A percentile compares a stretch with the other conserved stretches of the same genome.
Conservation (phyloP, 2,797 vertebrate species). For the Rhabdophis nuchalis region DNA sequence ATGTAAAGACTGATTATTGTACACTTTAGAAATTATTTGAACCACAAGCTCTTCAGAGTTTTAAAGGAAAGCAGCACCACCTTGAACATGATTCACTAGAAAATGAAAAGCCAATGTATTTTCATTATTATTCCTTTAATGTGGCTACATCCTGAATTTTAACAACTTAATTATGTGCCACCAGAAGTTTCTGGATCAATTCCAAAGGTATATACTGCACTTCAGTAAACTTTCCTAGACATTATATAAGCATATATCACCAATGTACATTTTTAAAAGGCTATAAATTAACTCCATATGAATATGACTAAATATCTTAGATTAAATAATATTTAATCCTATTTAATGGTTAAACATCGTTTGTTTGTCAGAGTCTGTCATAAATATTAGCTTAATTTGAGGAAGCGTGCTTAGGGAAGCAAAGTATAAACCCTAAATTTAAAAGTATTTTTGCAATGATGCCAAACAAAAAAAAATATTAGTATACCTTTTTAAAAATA, state of each 20-base stretch:
- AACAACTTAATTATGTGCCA: background rate
- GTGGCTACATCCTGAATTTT: background rate
- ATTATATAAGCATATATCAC: background rate
- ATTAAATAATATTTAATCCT: background rate
- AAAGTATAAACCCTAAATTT: background rate
- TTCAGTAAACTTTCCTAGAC: background rate
- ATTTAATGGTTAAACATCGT: background rate
- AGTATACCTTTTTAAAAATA: constrained; percentile 4
- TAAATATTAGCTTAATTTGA: background rate
- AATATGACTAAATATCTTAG: background rate
- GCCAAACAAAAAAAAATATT: constrained; percentile 11
- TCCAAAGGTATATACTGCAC: background rate
- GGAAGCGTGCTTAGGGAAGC: background rate
- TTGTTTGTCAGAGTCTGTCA: background rate
- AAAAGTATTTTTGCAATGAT: background rate
- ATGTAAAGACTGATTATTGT: background rate
- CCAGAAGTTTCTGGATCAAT: background rate
- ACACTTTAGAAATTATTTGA: background rate
- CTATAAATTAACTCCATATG: background rate
- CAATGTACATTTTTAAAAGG: background rate
- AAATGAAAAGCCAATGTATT: background rate
- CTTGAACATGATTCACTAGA: no score
- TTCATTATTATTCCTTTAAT: background rate
- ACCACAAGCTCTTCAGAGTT: background rate
- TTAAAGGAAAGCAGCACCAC: background rate